These are phyloP conservation scores for Sphecodes monilicornis DNA, from an alignment of 2,888 invertebrate species.

Conservation along the genomic window DNA sequence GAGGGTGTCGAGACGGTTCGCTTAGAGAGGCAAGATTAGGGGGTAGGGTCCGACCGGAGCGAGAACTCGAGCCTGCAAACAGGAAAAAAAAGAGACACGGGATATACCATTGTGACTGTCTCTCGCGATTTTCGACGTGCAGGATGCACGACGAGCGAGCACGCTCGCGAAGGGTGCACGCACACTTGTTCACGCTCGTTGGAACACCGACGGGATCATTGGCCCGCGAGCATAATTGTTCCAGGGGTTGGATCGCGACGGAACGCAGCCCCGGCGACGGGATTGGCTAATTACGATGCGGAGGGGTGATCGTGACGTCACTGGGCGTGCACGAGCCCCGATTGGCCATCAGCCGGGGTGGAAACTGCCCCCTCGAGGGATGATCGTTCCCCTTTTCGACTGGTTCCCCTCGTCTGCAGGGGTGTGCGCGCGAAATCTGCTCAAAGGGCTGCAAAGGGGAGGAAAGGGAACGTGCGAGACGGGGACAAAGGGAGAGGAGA, in stretches of 20 bases:
- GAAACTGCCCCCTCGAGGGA: slow-evolving; percentile 55
- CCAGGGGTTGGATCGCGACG: slow-evolving; percentile 53
- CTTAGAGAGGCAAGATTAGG: slow-evolving; percentile 5
- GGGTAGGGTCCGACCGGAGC: not conserved
- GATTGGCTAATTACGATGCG: slow-evolving; percentile 80
- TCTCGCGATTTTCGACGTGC: not conserved
- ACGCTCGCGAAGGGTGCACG: not conserved
- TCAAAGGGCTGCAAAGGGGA: slow-evolving; percentile 9
- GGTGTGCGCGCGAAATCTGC: slow-evolving; percentile 43
- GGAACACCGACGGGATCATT: slow-evolving; percentile 71
- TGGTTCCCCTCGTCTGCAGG: slow-evolving; percentile 28
- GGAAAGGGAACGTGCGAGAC: slow-evolving; percentile 37
- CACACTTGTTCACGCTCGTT: not conserved
- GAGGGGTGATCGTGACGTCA: slow-evolving; percentile 75
- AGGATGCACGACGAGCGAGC: not conserved
- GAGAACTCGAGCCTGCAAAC: slow-evolving; percentile 17
- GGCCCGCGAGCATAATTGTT: slow-evolving; percentile 69
- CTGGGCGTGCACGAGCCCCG: slow-evolving; percentile 76
- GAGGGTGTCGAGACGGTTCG: not conserved
- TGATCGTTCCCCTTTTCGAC: slow-evolving; percentile 19
- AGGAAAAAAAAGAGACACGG: slow-evolving; percentile 4
- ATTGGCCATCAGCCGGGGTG: slow-evolving; percentile 74
- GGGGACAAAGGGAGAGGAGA: slow-evolving; percentile 33
- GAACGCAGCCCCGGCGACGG: slow-evolving; percentile 60
- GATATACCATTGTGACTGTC: slow-evolving; percentile 41